A percentile compares a stretch with the other conserved stretches of the same genome.
phyloP scores from a whole-genome alignment of 2,888 invertebrate genomes.

The Entomobrya multifasciata region DNA sequence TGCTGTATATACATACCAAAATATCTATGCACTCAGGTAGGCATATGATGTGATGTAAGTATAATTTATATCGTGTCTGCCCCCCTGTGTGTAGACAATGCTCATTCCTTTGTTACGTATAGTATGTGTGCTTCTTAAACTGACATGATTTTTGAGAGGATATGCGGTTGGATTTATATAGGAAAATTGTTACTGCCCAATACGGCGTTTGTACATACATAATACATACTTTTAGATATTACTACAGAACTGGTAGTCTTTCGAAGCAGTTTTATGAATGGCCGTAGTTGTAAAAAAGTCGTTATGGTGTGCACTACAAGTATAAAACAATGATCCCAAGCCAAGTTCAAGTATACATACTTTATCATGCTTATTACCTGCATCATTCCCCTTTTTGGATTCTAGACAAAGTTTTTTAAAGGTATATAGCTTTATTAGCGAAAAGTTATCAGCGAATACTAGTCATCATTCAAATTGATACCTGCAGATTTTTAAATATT shows the following conservation, averaged over 20 bases:
- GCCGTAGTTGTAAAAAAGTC: constrained; percentile 35
- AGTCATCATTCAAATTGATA: too few relatives aligned
- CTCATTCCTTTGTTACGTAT: constrained; percentile 13
- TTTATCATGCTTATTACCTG: background rate
- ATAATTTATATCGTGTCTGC: constrained; percentile 25
- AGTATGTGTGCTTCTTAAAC: background rate
- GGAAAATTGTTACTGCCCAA: too few relatives aligned
- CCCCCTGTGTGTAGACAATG: constrained; percentile 14
- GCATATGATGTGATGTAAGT: constrained; percentile 5
- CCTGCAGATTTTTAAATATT: too few relatives aligned
- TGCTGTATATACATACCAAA: constrained; percentile 51
- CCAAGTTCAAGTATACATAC: constrained; percentile 51
- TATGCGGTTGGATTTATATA: constrained; percentile 49
- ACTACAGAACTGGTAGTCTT: background rate
- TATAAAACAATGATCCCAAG: constrained; percentile 6
- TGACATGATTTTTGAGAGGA: constrained; percentile 17
- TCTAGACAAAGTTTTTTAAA: too few relatives aligned
- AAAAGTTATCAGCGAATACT: too few relatives aligned
- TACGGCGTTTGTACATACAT: too few relatives aligned
- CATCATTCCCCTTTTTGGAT: too few relatives aligned
- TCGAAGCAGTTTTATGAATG: constrained; percentile 60
- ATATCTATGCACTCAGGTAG: constrained; percentile 17
- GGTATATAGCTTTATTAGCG: too few relatives aligned
- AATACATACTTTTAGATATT: background rate
- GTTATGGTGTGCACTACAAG: too few relatives aligned